Conservation (phyloP, 1,140 invertebrate genomes). For the Drosophila auraria region DNA sequence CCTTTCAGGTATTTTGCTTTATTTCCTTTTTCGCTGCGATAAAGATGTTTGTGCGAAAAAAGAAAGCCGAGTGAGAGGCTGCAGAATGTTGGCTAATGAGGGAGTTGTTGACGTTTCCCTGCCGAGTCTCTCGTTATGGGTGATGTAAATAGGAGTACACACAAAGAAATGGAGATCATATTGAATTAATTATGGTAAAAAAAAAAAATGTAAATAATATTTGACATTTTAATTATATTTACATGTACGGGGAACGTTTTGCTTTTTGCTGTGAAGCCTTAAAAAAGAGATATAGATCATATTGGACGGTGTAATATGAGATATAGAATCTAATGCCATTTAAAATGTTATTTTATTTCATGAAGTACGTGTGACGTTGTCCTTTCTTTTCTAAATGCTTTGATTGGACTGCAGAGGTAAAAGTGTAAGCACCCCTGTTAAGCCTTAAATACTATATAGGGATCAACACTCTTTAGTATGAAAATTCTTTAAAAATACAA, state of each 20-base stretch:
- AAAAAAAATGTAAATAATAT: neutral
- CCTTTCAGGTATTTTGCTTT: constrained; percentile 70
- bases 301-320: neutral
- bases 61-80: constrained; percentile 45
- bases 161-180: neutral
- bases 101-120: constrained; percentile 34
- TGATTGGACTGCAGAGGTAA: neutral
- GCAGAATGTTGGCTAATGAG: constrained; percentile 74
- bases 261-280: too few species aligned
- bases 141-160: constrained; percentile 32
- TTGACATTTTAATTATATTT: neutral
- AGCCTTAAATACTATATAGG: neutral
- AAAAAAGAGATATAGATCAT: neutral
- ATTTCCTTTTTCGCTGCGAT: constrained; percentile 76
- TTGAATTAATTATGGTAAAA: neutral
- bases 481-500: too few species aligned
- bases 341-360: too few species aligned
- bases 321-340: too few species aligned
- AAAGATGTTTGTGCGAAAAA: constrained; percentile 49
- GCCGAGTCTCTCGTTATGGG: constrained; percentile 8
- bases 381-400: neutral
- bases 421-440: neutral
- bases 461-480: neutral
- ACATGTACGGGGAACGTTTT: too few species aligned
- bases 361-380: neutral